Base-by-base conservation (phyloP, 2,113 vertebrate genomes). In the Dromaius novaehollandiae region DNA sequence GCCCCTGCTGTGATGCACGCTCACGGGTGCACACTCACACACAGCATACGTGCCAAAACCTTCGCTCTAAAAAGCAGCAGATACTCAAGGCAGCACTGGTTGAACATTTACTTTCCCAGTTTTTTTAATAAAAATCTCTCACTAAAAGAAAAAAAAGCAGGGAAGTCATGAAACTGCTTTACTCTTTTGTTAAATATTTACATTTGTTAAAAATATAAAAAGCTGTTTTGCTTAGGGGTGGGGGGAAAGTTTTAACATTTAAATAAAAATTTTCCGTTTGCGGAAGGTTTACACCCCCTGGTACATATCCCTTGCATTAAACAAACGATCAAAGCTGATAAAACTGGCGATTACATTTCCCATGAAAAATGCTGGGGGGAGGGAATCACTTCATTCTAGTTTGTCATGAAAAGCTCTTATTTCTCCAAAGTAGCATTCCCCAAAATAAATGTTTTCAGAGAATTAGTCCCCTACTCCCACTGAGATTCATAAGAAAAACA, bases 11-110 rank as follows among this genome's bases (percentile, higher is more conserved):
- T 78, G 88, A 70, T 25, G 83, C 86, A 80, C 63, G 24, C 14
- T 63, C 1, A 56, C 0, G 0, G 9, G 16, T 51, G 65, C 44
- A 78, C 66, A 18, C 25, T 80, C 81, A 75, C 16, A 3, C 0
- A 3, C 0, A 0, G 18, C 0, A 0, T 0, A 75, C 22, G 32
- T 4, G 3, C 40, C 48, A 55, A 90, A 44, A 76, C 4, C 65
- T 68, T 32, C 5, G 0, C 38, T 68, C 51, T 69, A 18, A 55
- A n/a, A 24, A n/a, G 14, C 88, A 12, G 4, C 32, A 70, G 81
- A 92, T n/a, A 80, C 32, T 55, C 55, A 60, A 36, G 38, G 20
- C 34, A 91, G 11, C 17, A 64, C 6, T 68, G 25, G 18, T 38
- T 83, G 81, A 95, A 86, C 4, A 75, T 55, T 84, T 82, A 51